Evolutionary conservation across 2,113 vertebrate species (phyloP), one percentile per base, ranked within the genome.

Genomic region (Tympanuchus pallidicinctus): DNA sequence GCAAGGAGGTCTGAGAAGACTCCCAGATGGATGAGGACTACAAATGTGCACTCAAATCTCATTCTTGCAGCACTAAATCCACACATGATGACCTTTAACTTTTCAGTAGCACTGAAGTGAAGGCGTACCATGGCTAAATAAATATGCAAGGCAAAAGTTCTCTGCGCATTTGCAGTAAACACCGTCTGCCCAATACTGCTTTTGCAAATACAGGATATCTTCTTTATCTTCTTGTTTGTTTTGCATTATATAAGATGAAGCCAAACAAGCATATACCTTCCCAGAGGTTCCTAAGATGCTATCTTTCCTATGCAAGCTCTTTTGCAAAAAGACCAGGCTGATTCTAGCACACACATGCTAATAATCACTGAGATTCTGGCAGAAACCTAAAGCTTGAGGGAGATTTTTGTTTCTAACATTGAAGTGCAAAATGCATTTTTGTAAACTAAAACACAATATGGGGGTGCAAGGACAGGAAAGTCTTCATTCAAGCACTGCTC

Each of bases 261-360:
- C 65, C 92, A 95, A 94, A 94, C 72, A 96, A 90, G 69, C 27
- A 2, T 45, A 72, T 48, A 89, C 48, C 73, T 88, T 96, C 88
- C 89, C 94, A 96, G 86, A 92, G 93, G 94, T 96, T 90, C 85
- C 65, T 71, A 24, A 90, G 94, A 96, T 92, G 91, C 69, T 95
- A 94, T 91, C 90, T 81, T 28, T 89, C 65, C 66, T 34, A 38
- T 70, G 85, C 85, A 72, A 91, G 80, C 2, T 24, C 52, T 72
- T 86, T 36, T 91, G 75, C 85, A 86, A 43, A 92, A 91, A 88
- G 60, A 50, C 81, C 75, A 74, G 82, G 69, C 65, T 90, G 89
- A 95, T 94, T 95, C 91, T 84, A 91, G 75, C 17, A 4, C 63
- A 92, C 69, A 21, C 74, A 72, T 4, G 52, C 90, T 89, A 90